These are phyloP conservation scores for Fragum fragum DNA, from an alignment of 2,888 invertebrate species.

Conservation along the genomic window DNA sequence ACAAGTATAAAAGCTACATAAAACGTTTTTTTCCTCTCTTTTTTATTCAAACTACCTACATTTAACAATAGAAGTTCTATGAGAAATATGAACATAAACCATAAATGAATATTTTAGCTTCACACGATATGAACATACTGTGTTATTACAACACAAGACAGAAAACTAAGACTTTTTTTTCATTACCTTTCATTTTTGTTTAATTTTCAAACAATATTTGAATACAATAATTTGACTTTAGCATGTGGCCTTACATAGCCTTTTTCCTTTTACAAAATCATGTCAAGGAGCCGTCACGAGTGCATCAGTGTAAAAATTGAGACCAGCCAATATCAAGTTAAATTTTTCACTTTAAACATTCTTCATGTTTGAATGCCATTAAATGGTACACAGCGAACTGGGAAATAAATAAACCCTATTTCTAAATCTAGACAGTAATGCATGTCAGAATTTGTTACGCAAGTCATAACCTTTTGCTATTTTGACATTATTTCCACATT, in stretches of 20 bases:
- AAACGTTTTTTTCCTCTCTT: constrained; percentile 12
- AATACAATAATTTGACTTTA: constrained; percentile 4
- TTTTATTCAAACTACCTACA: constrained; percentile 32
- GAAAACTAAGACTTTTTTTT: constrained; percentile 7
- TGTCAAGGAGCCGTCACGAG: constrained; percentile 32
- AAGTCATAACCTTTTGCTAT: neutral
- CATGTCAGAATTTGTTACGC: too few species aligned
- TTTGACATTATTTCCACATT: neutral
- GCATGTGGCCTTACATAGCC: neutral
- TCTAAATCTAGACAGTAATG: too few species aligned
- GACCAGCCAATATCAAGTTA: constrained; percentile 46
- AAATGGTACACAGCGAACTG: too few species aligned
- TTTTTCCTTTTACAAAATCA: neutral
- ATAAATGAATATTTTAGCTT: neutral
- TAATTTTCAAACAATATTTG: constrained; percentile 6
- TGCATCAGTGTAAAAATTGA: constrained; percentile 60
- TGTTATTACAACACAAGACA: constrained; percentile 11
- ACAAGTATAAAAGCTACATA: constrained; percentile 35
- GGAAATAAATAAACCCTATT: too few species aligned
- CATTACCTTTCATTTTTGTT: neutral
- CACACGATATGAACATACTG: constrained; percentile 13
- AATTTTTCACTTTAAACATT: too few species aligned
- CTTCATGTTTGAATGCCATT: too few species aligned
- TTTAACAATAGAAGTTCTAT: constrained; percentile 22
- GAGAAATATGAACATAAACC: constrained; percentile 17